Evolutionary conservation across 2,113 vertebrate species (phyloP), one percentile per base, ranked within the genome.

Genomic region (Ictalurus punctatus): DNA sequence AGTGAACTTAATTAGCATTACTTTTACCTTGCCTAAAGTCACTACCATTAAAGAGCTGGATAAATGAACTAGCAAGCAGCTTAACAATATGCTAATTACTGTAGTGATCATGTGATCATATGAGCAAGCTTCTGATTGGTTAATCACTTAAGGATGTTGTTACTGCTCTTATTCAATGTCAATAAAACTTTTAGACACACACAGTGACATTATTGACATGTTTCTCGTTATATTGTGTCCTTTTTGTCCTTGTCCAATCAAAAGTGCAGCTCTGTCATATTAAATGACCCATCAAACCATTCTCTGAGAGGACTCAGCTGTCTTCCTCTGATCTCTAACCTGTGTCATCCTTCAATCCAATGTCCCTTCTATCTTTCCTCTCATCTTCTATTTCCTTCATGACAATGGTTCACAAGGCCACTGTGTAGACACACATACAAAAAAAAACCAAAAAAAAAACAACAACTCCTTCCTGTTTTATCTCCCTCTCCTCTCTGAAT

Each of bases 331-430:
- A 71, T 63, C 86, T 69, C 56, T 54, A 30, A 69, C 78, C 86
- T 44, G 48, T 58, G 63, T 89, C 80, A 90, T 52, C 6, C 37
- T 83, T 85, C 85, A 71, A 65, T 76, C 71, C 58, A 37, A 82
- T 59, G 78, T 71, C 86, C 40, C 40, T 74, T 69, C 67, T n/a
- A 44, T 65, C 40, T 69, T 63, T 69, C 59, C 56, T 86, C 81
- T 84, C 48, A 73, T 87, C 54, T 86, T 21, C 83, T n/a, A 84
- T n/a, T 86, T 78, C 5, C 37, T 63, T n/a, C 37, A 83, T 83
- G 34, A 83, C 58, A 61, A n/a, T 10, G 4, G 52, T 59, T 59
- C 19, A 74, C 56, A 54, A 27, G 13, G 54, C 30, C 48, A 69
- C 10, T 76, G 71, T 21, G 25, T 40, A 40, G 19, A 54, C 30